These are phyloP conservation scores for Ictidomys tridecemlineatus DNA, from an alignment of 2,113 vertebrate species.

Conservation along the genomic window DNA sequence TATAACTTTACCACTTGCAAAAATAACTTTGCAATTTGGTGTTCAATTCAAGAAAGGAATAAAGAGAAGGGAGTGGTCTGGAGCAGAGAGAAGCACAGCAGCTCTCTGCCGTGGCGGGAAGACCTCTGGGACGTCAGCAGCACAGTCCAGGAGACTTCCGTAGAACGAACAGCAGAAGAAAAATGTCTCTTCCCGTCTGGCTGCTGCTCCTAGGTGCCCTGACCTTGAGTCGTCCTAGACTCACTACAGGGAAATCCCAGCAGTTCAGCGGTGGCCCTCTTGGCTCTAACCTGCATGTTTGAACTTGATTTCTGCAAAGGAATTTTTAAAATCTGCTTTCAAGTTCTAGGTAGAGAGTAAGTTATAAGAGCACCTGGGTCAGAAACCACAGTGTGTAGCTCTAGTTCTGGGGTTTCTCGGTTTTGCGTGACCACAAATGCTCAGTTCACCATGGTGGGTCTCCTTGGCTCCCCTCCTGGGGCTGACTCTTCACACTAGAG, in stretches of 20 bases:
- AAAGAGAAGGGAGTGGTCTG: no score
- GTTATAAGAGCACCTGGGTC: neutral
- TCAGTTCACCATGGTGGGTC: neutral
- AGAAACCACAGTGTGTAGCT: neutral
- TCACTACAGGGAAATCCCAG: neutral
- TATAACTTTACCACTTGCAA: neutral
- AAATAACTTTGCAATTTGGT: neutral
- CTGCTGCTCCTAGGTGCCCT: neutral
- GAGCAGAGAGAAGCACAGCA: no score
- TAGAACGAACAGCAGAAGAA: neutral
- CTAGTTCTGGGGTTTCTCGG: neutral
- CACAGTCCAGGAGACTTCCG: neutral
- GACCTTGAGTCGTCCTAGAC: neutral
- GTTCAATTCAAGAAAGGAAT: neutral
- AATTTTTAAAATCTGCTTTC: neutral
- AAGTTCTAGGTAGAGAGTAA: neutral
- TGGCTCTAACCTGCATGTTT: neutral
- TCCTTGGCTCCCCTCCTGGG: neutral
- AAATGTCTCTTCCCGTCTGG: no score
- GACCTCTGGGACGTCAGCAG: neutral
- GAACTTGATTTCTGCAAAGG: neutral
- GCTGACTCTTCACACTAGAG: neutral
- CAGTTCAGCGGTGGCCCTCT: neutral
- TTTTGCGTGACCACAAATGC: neutral
- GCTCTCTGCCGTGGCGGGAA: neutral